Base-by-base conservation (phyloP, 1,140 invertebrate species). In the Sipha flava region DNA sequence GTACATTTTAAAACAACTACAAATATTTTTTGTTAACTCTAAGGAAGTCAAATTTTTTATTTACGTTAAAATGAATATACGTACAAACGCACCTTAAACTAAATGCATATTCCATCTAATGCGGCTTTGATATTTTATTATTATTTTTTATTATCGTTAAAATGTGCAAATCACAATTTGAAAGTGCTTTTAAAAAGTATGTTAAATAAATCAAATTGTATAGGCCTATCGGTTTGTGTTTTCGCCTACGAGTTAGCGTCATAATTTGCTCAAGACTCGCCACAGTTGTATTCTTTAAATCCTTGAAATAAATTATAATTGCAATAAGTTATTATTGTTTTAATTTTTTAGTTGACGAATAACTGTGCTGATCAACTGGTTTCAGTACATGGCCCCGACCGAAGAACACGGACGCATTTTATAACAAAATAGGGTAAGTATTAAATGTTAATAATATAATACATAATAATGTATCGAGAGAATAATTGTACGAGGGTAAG, bases 101-200 rank as follows among this genome's bases (percentile, higher is more conserved):
- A 52, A 52, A 34, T 9, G 40, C 21, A 43, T 43, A 6, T 66
- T 40, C 9, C 18, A 18, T 66, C 31, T 40, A 40, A 59, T 10
- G n/a, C 34, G 34, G 73, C 52, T 9, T 57, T 29, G 16, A 45
- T 57, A 43, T 77, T 29, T 14, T 29, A 70, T 49, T 40, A 26
- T 52, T 31, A 37, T 52, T 37, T 10, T 14, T 47, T 66, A 23
- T 18, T 70, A 29, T 70, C 26, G 16, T 70, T 70, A 31, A 70
- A 70, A 70, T 47, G 66, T 70, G 66, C 66, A 29, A 70, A 47
- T 70, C 66, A 70, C 66, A 70, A 70, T 70, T 70, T 70, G 66
- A 57, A 75, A 75, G 70, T 75, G 70, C 70, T 34, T 75, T 52
- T 75, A 75, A 52, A 75, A 75, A 52, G 47, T 75, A 29, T 75